Conservation (phyloP, 2,797 vertebrate genomes). For the Melopsittacus undulatus region DNA sequence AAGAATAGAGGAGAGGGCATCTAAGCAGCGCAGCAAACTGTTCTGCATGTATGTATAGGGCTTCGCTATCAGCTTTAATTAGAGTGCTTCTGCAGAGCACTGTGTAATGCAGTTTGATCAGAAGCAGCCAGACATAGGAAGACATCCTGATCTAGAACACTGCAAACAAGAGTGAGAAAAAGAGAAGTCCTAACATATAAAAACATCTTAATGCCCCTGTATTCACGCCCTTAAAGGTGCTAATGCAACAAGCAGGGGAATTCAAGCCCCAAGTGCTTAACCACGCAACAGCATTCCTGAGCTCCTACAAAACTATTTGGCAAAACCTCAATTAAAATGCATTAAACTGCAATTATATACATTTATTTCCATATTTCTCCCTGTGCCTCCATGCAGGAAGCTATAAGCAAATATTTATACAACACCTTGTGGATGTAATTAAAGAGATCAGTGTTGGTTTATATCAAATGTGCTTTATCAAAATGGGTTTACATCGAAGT, state of each 20-base stretch:
- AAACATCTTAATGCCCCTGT: not conserved
- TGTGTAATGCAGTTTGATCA: not conserved
- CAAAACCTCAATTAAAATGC: constrained; percentile 47
- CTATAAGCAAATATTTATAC: constrained; percentile 58
- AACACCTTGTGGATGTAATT: constrained; percentile 36
- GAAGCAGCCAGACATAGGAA: not conserved
- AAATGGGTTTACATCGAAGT: not conserved
- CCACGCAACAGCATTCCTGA: not conserved
- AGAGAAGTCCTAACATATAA: not conserved
- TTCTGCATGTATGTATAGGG: not conserved
- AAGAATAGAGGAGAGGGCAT: not conserved
- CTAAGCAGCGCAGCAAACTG: not conserved
- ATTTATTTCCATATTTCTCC: constrained; percentile 40
- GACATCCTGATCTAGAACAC: not conserved
- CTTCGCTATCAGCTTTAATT: not conserved
- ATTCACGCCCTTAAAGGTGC: not conserved
- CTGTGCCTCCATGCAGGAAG: not conserved
- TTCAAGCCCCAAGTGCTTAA: not conserved
- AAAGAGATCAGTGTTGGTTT: not conserved
- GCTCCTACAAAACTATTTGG: constrained; percentile 11
- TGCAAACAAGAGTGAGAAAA: not conserved
- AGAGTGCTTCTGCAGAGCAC: not conserved
- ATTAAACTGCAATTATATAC: constrained; percentile 53
- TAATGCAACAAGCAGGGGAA: not conserved
- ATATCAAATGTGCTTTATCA: not conserved